Conservation (phyloP, 1,140 invertebrate species). For the Tribolium madens region DNA sequence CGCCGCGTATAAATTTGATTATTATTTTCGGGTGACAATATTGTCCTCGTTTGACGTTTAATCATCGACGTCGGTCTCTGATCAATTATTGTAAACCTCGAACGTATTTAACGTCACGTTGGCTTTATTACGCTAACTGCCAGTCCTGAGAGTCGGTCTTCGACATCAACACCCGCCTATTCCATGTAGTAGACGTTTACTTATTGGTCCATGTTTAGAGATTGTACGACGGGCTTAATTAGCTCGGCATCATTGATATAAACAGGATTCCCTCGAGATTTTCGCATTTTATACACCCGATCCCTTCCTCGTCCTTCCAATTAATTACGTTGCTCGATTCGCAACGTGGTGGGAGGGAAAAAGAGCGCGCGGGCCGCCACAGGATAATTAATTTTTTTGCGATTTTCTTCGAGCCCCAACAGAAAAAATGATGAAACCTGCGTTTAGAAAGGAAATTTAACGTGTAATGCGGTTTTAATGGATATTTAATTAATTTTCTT, state of each 20-base stretch:
- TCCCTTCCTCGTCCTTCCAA: conserved; percentile 4
- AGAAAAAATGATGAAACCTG: conserved; percentile 5
- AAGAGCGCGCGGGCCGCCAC: background rate
- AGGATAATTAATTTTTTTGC: conserved; percentile 21
- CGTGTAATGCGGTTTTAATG: conserved; percentile 37
- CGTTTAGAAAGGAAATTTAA: conserved; percentile 30
- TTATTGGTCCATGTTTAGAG: conserved; percentile 30
- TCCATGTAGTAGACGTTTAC: conserved; percentile 37
- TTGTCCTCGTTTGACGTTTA: background rate
- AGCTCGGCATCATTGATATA: conserved; percentile 22
- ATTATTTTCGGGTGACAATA: background rate
- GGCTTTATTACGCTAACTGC: conserved; percentile 39
- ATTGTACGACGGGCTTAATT: conserved; percentile 22
- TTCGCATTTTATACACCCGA: background rate
- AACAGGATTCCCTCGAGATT: conserved; percentile 6
- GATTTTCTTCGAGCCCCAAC: background rate
- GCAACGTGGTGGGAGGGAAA: background rate
- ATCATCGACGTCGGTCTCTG: background rate
- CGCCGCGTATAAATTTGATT: background rate
- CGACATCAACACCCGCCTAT: conserved; percentile 22
- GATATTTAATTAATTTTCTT: conserved; percentile 32
- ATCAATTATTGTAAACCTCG: conserved; percentile 5
- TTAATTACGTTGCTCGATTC: conserved; percentile 7
- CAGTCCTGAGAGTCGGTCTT: conserved; percentile 25
- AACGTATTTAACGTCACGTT: conserved; percentile 42